Percentiles rank a stretch among this genome's conserved stretches.
These are phyloP conservation scores for Acipenser oxyrinchus DNA, from an alignment of 2,797 vertebrate genomes.

Conservation along the genomic window DNA sequence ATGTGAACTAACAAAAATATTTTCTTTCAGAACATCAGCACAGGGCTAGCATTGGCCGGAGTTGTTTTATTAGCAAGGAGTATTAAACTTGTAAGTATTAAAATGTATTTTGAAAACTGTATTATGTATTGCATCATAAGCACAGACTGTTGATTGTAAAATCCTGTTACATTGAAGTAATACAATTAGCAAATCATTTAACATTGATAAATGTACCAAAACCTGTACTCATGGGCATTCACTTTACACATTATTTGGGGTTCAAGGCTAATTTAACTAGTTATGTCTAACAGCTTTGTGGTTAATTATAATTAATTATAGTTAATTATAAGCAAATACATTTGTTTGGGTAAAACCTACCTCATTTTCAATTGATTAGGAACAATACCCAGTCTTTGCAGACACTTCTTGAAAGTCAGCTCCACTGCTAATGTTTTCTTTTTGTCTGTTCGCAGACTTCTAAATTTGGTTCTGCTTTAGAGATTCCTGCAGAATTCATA, in stretches of 20 bases:
- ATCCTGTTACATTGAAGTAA: background rate
- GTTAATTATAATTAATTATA: too few species aligned
- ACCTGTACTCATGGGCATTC: slow-evolving; percentile 1
- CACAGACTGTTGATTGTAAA: background rate
- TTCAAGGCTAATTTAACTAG: too few species aligned
- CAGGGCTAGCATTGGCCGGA: slow-evolving; percentile 37
- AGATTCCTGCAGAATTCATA: slow-evolving; percentile 78
- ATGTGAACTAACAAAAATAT: background rate
- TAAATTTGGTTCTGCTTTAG: slow-evolving; percentile 67
- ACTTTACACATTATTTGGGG: slow-evolving; percentile 37
- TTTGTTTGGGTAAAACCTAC: too few species aligned
- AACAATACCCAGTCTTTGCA: too few species aligned
- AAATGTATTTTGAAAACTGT: background rate
- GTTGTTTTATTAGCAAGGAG: slow-evolving; percentile 56
- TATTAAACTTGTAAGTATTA: slow-evolving; percentile 55
- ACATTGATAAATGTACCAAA: background rate
- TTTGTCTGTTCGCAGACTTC: slow-evolving; percentile 19
- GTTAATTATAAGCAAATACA: too few species aligned
- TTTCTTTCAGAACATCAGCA: slow-evolving; percentile 56
- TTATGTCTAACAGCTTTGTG: too few species aligned
- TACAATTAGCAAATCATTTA: background rate
- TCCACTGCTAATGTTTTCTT: too few species aligned
- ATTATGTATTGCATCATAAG: background rate
- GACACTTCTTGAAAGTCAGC: too few species aligned
- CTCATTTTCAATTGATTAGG: too few species aligned